Conservation (phyloP, 2,113 vertebrate genomes). For the Rhinogobius similis region DNA sequence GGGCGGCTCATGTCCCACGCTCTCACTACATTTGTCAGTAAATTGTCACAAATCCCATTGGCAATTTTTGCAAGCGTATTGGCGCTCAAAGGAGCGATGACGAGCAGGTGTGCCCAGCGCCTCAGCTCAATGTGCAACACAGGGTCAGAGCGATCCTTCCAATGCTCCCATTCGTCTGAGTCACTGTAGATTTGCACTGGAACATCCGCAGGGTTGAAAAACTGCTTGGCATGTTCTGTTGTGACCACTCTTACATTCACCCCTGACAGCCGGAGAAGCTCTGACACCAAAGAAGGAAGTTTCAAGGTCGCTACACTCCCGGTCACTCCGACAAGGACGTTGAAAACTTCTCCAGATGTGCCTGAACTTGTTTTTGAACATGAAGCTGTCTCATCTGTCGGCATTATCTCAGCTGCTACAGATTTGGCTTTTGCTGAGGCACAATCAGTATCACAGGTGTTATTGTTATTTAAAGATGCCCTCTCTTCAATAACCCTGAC, state of each 20-base stretch:
- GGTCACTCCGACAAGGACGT: conserved; percentile 87
- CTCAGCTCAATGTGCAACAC: conserved; percentile 95
- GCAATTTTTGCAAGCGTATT: conserved; percentile 96
- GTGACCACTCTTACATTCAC: conserved; percentile 92
- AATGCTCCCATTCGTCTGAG: conserved; percentile 92
- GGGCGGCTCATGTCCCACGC: conserved; percentile 91
- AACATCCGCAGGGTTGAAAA: conserved; percentile 84
- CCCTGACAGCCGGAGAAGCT: conserved; percentile 81
- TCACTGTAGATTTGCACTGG: conserved; percentile 87
- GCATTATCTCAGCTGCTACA: conserved; percentile 31
- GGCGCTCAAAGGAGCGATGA: conserved; percentile 93
- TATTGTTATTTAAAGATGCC: too few relatives aligned
- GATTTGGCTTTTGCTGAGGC: too few relatives aligned
- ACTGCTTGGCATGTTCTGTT: conserved; percentile 93
- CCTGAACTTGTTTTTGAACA: conserved; percentile 27
- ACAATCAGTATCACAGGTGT: too few relatives aligned
- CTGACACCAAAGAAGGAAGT: conserved; percentile 80
- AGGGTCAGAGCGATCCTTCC: conserved; percentile 86
- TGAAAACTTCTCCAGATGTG: conserved; percentile 36
- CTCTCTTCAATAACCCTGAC: too few relatives aligned
- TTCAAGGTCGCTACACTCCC: conserved; percentile 94
- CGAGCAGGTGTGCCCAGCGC: conserved; percentile 91
- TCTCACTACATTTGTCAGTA: conserved; percentile 92
- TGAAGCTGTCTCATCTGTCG: conserved; percentile 22
- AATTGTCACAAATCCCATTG: conserved; percentile 93